Percentiles rank a stretch among this genome's conserved stretches.
Evolutionary conservation across 2,113 vertebrate species (phyloP).

Genomic region (Nycticorax nycticorax): DNA sequence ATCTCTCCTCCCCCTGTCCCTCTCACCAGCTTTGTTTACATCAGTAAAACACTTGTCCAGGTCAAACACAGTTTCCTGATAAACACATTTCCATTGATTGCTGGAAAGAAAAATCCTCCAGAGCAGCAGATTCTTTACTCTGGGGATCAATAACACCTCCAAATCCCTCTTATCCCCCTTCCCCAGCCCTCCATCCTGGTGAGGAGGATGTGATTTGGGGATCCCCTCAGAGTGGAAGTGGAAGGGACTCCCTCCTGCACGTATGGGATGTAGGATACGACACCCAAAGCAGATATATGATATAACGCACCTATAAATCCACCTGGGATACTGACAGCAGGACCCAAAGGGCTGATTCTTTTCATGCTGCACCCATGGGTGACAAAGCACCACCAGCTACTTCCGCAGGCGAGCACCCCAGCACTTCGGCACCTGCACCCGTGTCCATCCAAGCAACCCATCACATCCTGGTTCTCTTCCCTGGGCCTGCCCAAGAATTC

Average conservation of each 20-base stretch:
- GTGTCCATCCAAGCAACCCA: accelerated
- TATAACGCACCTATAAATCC: background rate
- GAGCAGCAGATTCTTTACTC: background rate
- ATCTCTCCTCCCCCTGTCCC: background rate
- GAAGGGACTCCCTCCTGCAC: background rate
- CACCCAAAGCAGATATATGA: background rate
- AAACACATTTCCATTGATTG: slow-evolving; percentile 65
- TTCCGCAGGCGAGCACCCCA: background rate
- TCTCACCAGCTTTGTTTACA: background rate
- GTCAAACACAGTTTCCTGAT: slow-evolving; percentile 19
- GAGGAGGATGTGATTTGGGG: background rate
- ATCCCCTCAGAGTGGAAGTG: background rate
- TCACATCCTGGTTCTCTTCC: accelerated
- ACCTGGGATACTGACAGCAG: background rate
- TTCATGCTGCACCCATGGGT: accelerated
- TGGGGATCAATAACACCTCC: background rate
- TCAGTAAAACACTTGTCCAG: slow-evolving; percentile 12
- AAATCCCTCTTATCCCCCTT: background rate
- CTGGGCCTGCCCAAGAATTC: background rate
- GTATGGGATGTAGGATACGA: background rate
- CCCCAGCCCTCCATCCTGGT: background rate
- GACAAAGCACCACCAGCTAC: background rate
- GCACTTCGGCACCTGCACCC: accelerated
- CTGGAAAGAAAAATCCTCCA: slow-evolving; percentile 25
- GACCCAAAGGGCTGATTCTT: background rate